Conservation (phyloP, 2,113 vertebrate species). For the Albula glossodonta region DNA sequence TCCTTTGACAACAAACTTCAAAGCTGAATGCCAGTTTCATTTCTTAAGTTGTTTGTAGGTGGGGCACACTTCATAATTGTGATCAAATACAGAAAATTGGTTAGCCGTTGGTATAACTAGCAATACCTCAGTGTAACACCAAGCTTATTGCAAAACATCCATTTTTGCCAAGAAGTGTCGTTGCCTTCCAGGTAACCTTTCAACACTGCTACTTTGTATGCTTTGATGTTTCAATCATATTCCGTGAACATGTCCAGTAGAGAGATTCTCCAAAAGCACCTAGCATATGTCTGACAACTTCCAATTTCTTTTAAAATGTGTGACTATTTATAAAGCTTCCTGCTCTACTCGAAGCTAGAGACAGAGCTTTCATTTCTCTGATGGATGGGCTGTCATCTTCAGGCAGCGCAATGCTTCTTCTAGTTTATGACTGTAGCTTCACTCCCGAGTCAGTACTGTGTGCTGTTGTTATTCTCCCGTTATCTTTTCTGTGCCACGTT, state of each 20-base stretch:
- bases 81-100: background rate
- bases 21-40: background rate
- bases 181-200: conserved; percentile 31
- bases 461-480: conserved; percentile 59
- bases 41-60: background rate
- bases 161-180: conserved; percentile 24
- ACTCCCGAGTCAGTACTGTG: conserved; percentile 53
- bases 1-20: background rate
- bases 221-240: conserved; percentile 62
- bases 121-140: conserved; percentile 4
- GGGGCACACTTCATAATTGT: background rate
- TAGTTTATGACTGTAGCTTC: conserved; percentile 74
- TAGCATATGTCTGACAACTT: conserved; percentile 67
- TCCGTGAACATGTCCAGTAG: conserved; percentile 40
- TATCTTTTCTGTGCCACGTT: conserved; percentile 44
- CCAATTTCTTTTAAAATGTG: conserved; percentile 64
- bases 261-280: conserved; percentile 55
- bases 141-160: conserved; percentile 17
- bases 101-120: background rate
- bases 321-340: conserved; percentile 72
- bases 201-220: conserved; percentile 48
- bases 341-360: conserved; percentile 73
- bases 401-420: conserved; percentile 70
- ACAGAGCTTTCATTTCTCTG: conserved; percentile 83
- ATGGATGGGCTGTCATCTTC: conserved; percentile 81